Conservation (phyloP, 2,888 invertebrate species). For the Pogonocherus hispidulus region DNA sequence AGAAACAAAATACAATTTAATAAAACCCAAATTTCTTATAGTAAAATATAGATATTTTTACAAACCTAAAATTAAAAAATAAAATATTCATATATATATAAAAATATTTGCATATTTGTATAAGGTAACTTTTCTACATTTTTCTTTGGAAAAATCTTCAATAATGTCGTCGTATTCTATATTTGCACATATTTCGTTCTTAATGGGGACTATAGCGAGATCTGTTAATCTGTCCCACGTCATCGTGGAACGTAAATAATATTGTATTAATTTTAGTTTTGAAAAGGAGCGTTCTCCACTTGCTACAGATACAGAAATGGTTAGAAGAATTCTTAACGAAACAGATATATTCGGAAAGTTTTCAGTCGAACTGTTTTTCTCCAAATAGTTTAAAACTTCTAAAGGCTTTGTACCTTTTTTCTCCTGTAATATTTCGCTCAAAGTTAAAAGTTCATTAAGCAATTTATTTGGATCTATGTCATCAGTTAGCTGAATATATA, state of each 20-base stretch:
- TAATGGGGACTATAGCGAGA: not conserved
- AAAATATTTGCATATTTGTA: too few relatives aligned
- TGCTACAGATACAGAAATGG: constrained; percentile 4
- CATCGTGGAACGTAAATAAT: not conserved
- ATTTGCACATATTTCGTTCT: constrained; percentile 9
- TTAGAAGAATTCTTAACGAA: not conserved
- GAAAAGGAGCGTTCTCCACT: not conserved
- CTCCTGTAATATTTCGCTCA: not conserved
- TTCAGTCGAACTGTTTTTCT: not conserved
- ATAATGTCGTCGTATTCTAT: too few relatives aligned
- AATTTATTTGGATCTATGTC: constrained; percentile 8
- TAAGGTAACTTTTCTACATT: too few relatives aligned
- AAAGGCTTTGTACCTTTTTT: constrained; percentile 1
- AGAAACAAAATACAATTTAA: too few relatives aligned
- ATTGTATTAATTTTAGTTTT: not conserved
- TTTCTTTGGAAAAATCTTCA: too few relatives aligned
- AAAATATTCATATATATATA: too few relatives aligned
- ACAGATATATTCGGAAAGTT: not conserved
- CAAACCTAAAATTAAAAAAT: too few relatives aligned
- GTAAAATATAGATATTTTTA: too few relatives aligned
- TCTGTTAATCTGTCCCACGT: not conserved
- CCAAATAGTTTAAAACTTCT: constrained; percentile 10
- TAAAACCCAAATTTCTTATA: too few relatives aligned
- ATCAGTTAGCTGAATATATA: constrained; percentile 9
- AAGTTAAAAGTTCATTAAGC: not conserved